Percentiles rank a stretch among this genome's conserved stretches.
Evolutionary conservation across 2,888 invertebrate genomes (phyloP).

Genomic region (Melinaea marsaeus): DNA sequence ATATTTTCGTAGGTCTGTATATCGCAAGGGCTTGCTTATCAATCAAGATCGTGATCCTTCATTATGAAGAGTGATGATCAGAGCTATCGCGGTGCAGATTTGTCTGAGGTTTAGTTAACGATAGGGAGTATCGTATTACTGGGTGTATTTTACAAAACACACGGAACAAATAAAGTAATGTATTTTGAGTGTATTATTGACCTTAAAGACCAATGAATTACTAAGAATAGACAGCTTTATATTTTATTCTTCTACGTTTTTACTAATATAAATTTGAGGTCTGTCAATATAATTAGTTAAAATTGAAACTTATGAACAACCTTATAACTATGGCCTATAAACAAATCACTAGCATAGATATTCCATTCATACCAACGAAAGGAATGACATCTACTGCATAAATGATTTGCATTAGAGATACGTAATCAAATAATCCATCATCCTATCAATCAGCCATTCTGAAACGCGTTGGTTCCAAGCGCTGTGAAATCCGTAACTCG

Average conservation of each 20-base stretch:
- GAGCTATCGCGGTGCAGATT: constrained; percentile 57
- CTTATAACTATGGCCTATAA: too few relatives aligned
- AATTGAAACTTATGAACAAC: too few relatives aligned
- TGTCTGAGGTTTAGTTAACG: constrained; percentile 67
- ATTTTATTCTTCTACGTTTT: too few relatives aligned
- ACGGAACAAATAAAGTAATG: constrained; percentile 10
- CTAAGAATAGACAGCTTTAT: too few relatives aligned
- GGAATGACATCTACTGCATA: neutral
- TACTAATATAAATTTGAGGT: too few relatives aligned
- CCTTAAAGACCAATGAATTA: too few relatives aligned
- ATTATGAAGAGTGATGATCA: constrained; percentile 74
- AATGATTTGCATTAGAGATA: neutral
- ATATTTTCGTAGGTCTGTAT: constrained; percentile 35
- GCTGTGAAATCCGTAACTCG: constrained; percentile 5
- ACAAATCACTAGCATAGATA: too few relatives aligned
- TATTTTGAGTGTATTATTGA: neutral
- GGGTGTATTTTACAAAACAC: constrained; percentile 30
- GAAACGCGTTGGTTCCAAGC: constrained; percentile 12
- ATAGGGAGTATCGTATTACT: constrained; percentile 36
- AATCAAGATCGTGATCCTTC: constrained; percentile 75
- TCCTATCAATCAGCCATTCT: constrained; percentile 22
- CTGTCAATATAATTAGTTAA: too few relatives aligned
- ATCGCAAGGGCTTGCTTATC: constrained; percentile 66
- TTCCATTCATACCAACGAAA: too few relatives aligned
- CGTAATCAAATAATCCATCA: constrained; percentile 21